Percentiles rank a stretch among this genome's conserved stretches.
Evolutionary conservation across 2,888 invertebrate genomes (phyloP).

Genomic region (Xestia ashworthii): DNA sequence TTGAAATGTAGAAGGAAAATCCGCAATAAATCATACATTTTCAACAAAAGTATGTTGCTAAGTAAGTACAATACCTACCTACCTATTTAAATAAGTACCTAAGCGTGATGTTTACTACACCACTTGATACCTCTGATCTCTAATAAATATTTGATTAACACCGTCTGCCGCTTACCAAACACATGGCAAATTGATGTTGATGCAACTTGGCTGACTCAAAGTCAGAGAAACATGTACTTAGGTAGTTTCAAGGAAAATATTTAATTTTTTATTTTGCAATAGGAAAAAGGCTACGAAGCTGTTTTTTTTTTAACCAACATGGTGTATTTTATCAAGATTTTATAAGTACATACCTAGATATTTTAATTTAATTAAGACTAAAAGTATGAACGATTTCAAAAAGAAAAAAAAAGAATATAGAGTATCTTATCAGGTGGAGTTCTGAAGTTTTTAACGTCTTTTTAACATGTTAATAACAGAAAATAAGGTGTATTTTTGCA

Average conservation of each 20-base stretch:
- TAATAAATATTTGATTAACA: slow-evolving; percentile 36
- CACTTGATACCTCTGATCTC: slow-evolving; percentile 15
- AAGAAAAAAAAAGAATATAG: no score
- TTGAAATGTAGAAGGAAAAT: neutral
- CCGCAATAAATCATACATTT: neutral
- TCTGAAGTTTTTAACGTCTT: neutral
- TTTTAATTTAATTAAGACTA: neutral
- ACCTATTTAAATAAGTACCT: slow-evolving; percentile 2
- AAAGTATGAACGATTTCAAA: neutral
- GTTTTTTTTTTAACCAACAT: neutral
- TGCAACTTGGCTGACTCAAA: slow-evolving; percentile 9
- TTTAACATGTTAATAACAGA: neutral
- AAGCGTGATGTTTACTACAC: slow-evolving; percentile 17
- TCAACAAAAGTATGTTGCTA: neutral
- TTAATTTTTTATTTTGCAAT: neutral
- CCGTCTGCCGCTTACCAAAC: slow-evolving; percentile 37
- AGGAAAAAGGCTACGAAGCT: neutral
- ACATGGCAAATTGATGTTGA: slow-evolving; percentile 39
- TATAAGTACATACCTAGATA: no score
- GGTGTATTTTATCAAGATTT: no score
- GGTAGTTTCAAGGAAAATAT: neutral
- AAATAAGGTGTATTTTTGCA: neutral
- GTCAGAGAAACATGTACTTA: neutral
- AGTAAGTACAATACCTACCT: neutral
- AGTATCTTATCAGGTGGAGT: no score